These are phyloP conservation scores for Dermatemys mawii DNA, from an alignment of 2,113 vertebrate genomes.

Conservation along the genomic window DNA sequence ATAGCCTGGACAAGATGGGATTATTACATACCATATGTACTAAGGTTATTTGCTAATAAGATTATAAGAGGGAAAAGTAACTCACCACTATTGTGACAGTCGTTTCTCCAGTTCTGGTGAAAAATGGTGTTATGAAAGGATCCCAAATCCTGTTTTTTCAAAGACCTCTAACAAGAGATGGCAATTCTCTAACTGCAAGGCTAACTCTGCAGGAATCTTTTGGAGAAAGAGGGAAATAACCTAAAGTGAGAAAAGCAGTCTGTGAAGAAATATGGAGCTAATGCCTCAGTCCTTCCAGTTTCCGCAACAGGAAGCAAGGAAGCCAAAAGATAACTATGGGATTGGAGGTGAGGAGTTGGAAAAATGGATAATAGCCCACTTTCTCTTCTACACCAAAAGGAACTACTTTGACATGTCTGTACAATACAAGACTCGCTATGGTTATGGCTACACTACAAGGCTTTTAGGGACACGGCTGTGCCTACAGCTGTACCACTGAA, in stretches of 20 bases:
- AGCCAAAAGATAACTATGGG: rapidly evolving
- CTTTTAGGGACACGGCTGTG: no score
- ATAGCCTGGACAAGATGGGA: not conserved
- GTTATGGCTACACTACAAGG: no score
- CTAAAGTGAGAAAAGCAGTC: not conserved
- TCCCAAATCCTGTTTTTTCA: not conserved
- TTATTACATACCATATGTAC: not conserved
- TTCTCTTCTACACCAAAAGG: rapidly evolving
- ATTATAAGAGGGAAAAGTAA: not conserved
- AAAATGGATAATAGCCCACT: rapidly evolving
- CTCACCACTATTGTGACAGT: not conserved
- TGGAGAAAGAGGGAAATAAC: not conserved
- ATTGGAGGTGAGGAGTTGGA: not conserved
- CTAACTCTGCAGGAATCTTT: not conserved
- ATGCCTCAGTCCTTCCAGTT: not conserved
- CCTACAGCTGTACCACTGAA: no score
- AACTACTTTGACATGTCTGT: rapidly evolving
- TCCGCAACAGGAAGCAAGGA: not conserved
- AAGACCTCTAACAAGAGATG: not conserved
- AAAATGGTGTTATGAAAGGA: not conserved
- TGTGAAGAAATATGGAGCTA: not conserved
- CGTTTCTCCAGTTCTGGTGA: not conserved
- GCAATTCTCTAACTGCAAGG: not conserved
- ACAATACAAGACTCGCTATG: rapidly evolving
- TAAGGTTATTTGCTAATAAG: not conserved